phyloP scores from a whole-genome alignment of 1,140 invertebrate genomes.

The honey bee (Apis mellifera) region Amel_HAv3.1 CM009934.2:4855001-4855500 shows the following conservation, averaged over 20 bases:
- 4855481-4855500: too few species aligned
- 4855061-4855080: conserved; percentile 12
- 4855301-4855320: neutral
- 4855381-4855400: neutral
- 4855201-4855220: neutral
- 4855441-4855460: neutral
- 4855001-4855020: conserved; percentile 41
- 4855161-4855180: too few species aligned
- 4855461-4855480: conserved; percentile 1
- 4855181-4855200: too few species aligned
- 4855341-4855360: neutral
- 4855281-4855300: neutral
- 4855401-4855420: neutral
- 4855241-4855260: conserved; percentile 15
- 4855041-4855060: conserved; percentile 60
- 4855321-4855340: neutral
- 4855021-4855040: conserved; percentile 7
- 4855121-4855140: neutral
- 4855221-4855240: conserved; percentile 14
- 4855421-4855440: neutral
- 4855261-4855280: conserved; percentile 14
- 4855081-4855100: too few species aligned
- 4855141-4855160: too few species aligned
- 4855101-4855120: neutral
- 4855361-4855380: neutral